phyloP scores from a whole-genome alignment of 2,888 invertebrate species.

The Nemotelus nigrinus region DNA sequence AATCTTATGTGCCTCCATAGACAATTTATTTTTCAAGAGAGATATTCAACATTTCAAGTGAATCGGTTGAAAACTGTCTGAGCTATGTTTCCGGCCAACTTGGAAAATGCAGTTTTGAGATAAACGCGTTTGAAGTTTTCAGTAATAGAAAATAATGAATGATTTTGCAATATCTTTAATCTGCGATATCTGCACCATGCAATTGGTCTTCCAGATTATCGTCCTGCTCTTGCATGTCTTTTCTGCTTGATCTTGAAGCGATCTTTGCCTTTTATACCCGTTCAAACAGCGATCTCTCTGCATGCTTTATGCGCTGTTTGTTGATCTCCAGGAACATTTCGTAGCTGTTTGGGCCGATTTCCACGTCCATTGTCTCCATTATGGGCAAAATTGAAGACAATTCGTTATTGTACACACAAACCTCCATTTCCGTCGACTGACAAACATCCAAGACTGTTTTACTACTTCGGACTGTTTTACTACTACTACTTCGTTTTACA shows the following conservation, averaged over 20 bases:
- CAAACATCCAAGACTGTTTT: constrained; percentile 37
- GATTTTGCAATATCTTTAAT: too few relatives aligned
- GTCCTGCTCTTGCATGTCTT: not conserved
- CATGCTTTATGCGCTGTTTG: constrained; percentile 1
- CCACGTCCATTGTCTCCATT: constrained; percentile 17
- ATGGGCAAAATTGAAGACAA: constrained; percentile 40
- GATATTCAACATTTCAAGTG: too few relatives aligned
- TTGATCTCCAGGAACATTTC: constrained; percentile 42
- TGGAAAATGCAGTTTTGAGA: too few relatives aligned
- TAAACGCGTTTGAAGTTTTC: too few relatives aligned
- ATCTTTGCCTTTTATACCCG: not conserved
- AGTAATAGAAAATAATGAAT: too few relatives aligned
- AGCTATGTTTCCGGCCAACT: too few relatives aligned
- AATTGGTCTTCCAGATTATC: too few relatives aligned
- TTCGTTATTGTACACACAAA: constrained; percentile 46
- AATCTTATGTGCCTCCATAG: too few relatives aligned
- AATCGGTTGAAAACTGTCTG: too few relatives aligned
- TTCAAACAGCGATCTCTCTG: not conserved
- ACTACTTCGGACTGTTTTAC: constrained; percentile 40
- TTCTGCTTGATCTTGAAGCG: constrained; percentile 20
- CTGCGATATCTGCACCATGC: too few relatives aligned
- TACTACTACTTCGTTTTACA: too few relatives aligned
- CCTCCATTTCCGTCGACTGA: constrained; percentile 34
- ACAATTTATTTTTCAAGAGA: too few relatives aligned
- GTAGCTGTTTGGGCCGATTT: constrained; percentile 21